phyloP scores from a whole-genome alignment of 2,113 vertebrate species.

The Leptodactylus fuscus region DNA sequence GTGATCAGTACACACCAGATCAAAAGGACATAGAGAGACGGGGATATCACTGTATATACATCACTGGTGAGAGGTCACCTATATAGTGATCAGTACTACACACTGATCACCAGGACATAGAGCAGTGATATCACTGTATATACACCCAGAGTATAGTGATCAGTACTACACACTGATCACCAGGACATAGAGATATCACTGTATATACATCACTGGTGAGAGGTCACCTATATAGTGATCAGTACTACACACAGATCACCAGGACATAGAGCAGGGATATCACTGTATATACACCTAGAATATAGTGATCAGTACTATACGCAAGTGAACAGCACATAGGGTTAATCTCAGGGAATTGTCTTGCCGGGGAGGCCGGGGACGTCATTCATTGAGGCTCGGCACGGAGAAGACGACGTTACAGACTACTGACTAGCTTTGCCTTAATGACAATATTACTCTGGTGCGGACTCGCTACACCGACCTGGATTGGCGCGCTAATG shows the following conservation, averaged over 20 bases:
- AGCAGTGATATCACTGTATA: neutral
- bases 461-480: neutral
- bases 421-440: slow-evolving; percentile 8
- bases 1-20: neutral
- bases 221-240: neutral
- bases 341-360: neutral
- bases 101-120: neutral
- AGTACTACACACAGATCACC: neutral
- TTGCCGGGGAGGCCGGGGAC: neutral
- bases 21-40: neutral
- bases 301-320: neutral
- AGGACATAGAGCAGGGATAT: neutral
- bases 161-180: neutral
- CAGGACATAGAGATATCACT: neutral
- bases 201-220: neutral
- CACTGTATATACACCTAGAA: neutral
- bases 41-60: neutral
- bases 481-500: neutral
- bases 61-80: neutral
- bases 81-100: neutral
- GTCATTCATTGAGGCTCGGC: slow-evolving; percentile 4
- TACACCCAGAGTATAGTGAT: neutral
- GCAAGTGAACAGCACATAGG: neutral
- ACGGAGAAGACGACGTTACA: slow-evolving; percentile 2
- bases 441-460: slow-evolving; percentile 39